Evolutionary conservation across 2,888 invertebrate genomes (phyloP).

Genomic region (Drosophila paucipuncta): DNA sequence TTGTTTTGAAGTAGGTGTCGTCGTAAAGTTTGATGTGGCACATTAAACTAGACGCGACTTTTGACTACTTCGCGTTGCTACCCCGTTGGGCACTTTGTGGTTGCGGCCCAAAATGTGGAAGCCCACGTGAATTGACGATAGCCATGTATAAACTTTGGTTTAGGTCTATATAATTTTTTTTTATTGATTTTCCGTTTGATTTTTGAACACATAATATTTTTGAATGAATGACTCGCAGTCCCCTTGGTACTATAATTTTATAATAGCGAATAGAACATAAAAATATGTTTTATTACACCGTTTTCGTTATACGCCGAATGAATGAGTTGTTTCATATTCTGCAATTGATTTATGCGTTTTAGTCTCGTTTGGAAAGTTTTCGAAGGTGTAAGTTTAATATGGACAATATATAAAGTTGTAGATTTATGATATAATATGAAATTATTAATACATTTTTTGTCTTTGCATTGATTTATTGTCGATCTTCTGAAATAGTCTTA

Average conservation of each 20-base stretch:
- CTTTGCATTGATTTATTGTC: slow-evolving; percentile 44
- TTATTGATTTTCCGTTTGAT: slow-evolving; percentile 30
- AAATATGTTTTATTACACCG: slow-evolving; percentile 21
- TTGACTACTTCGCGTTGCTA: slow-evolving; percentile 17
- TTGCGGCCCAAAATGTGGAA: slow-evolving; percentile 36
- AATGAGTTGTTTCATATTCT: slow-evolving; percentile 23
- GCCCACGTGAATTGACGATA: slow-evolving; percentile 35
- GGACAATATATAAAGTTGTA: slow-evolving; percentile 28
- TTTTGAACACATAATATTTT: slow-evolving; percentile 28
- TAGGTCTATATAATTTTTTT: slow-evolving; percentile 10
- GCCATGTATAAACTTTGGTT: slow-evolving; percentile 24
- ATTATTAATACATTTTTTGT: slow-evolving; percentile 16
- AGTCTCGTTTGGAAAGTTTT: slow-evolving; percentile 20
- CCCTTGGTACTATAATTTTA: slow-evolving; percentile 39
- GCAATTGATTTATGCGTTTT: slow-evolving; percentile 45
- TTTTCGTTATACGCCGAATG: slow-evolving; percentile 21
- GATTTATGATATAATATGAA: slow-evolving; percentile 4
- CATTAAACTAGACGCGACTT: slow-evolving; percentile 68
- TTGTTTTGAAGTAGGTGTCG: slow-evolving; percentile 73
- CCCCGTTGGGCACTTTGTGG: slow-evolving; percentile 51
- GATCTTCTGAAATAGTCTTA: slow-evolving; percentile 6
- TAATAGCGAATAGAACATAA: slow-evolving; percentile 20
- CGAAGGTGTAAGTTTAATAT: slow-evolving; percentile 10
- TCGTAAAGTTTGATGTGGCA: slow-evolving; percentile 77
- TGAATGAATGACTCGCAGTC: slow-evolving; percentile 33